These are phyloP conservation scores for Spilarctia lutea DNA, from an alignment of 2,888 invertebrate genomes.

Conservation along the genomic window DNA sequence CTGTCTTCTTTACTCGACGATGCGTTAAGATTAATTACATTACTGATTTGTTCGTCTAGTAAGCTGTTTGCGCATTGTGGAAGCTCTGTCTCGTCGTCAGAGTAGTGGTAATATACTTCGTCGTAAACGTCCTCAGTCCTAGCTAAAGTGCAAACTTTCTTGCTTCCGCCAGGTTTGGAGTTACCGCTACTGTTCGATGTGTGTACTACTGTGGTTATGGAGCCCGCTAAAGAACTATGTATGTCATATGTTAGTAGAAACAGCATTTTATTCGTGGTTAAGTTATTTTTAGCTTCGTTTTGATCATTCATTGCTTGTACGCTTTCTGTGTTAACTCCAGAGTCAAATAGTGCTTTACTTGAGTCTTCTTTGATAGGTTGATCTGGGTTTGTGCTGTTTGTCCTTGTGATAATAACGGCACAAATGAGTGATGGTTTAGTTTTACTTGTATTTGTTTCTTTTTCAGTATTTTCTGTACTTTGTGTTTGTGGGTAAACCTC, in stretches of 20 bases:
- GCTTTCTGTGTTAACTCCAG: conserved; percentile 74
- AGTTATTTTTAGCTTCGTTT: conserved; percentile 88
- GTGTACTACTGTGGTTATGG: conserved; percentile 77
- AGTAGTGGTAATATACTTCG: conserved; percentile 85
- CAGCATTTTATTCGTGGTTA: conserved; percentile 77
- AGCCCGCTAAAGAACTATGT: conserved; percentile 86
- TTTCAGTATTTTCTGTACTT: conserved; percentile 70
- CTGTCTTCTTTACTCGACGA: conserved; percentile 81
- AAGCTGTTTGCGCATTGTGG: conserved; percentile 80
- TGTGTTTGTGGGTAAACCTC: conserved; percentile 72
- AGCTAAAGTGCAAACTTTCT: conserved; percentile 79
- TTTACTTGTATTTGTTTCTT: conserved; percentile 68
- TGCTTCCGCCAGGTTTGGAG: conserved; percentile 84
- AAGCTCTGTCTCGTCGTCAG: conserved; percentile 86
- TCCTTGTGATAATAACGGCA: conserved; percentile 75
- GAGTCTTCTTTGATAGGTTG: conserved; percentile 76
- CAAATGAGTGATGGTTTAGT: conserved; percentile 79
- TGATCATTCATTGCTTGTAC: conserved; percentile 93
- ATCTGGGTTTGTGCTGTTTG: conserved; percentile 62
- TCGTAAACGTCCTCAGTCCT: conserved; percentile 78
- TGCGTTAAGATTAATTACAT: conserved; percentile 83
- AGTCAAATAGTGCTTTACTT: conserved; percentile 78
- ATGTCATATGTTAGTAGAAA: conserved; percentile 91
- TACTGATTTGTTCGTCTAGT: conserved; percentile 82
- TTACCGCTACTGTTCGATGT: conserved; percentile 79